Conservation (phyloP, 2,888 invertebrate genomes). For the Epinotia bilunana region DNA sequence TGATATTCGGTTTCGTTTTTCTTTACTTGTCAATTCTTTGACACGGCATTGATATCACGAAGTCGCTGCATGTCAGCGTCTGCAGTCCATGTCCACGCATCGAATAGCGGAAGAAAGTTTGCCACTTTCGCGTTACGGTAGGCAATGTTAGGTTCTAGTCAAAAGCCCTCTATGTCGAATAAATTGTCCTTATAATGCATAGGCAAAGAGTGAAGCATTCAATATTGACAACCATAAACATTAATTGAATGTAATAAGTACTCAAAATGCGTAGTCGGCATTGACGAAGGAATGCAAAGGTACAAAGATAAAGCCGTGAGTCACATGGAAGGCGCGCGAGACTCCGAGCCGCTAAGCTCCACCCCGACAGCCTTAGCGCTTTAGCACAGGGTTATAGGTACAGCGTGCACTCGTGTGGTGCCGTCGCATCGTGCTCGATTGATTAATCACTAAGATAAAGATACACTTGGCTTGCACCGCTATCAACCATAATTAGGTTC, state of each 20-base stretch:
- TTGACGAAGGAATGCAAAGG: constrained; percentile 73
- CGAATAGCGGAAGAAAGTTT: not conserved
- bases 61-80: not conserved
- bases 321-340: constrained; percentile 75
- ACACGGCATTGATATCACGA: not conserved
- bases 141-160: not conserved
- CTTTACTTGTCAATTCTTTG: not conserved
- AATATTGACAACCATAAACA: constrained; percentile 4
- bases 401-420: constrained; percentile 14
- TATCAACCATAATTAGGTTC: not conserved
- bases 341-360: constrained; percentile 60
- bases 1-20: not conserved
- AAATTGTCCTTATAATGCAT: not conserved
- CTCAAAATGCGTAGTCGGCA: constrained; percentile 48
- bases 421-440: constrained; percentile 9
- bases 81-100: not conserved
- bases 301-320: constrained; percentile 71
- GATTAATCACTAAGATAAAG: constrained; percentile 22
- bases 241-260: constrained; percentile 33
- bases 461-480: constrained; percentile 9
- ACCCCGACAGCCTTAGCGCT: constrained; percentile 54
- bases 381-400: constrained; percentile 42
- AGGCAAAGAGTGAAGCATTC: not conserved
- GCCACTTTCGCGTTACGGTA: not conserved
- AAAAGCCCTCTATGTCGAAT: not conserved